Evolutionary conservation across 2,888 invertebrate species (phyloP), one percentile per base, ranked within the genome.

Genomic region (Brassicogethes aeneus): DNA sequence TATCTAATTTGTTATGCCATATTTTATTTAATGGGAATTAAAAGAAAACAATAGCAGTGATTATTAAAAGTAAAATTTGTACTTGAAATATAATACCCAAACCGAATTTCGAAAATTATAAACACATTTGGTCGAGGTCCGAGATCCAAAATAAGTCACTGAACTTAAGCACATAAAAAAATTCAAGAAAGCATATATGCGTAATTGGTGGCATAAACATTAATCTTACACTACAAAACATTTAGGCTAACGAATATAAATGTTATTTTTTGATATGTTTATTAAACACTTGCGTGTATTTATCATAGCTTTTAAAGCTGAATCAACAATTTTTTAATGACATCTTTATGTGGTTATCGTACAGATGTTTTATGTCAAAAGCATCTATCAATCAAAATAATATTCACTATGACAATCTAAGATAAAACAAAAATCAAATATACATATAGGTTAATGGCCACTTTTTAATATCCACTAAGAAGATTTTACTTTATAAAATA

Each of bases 221-320:
- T 32, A 32, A 32, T 32, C 32, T 32, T 10, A 23, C 23, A 23
- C 5, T 23, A 23, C 23, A 32, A 32, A 32, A 32, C 32, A 32
- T 32, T 32, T 32, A 32, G 32, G 32, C 14, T 32, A 32, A 32
- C 32, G 12, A 32, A 32, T 12, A 32, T 32, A 32, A 32, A 32
- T 32, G 32, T 32, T 32, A 12, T 32, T 32, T 32, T 32, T 13
- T 13, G 10, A 43, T 48, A 42, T 53, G 52, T 51, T 53, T 51
- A 51, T 51, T 42, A 51, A 53, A 53, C 52, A 51, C 51, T 53
- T 53, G 51, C 50, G 45, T 42, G 36, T 51, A 48, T 51, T 51
- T 53, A 51, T 51, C 45, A 34, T 43, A 44, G 48, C 45, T 47
- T 43, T 42, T 38, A 51, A 53, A 53, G 52, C 52, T 53, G 52